Evolutionary conservation across 2,797 vertebrate species (phyloP), one percentile per base, ranked within the genome.

Genomic region (Basileuterus tristriatus): DNA sequence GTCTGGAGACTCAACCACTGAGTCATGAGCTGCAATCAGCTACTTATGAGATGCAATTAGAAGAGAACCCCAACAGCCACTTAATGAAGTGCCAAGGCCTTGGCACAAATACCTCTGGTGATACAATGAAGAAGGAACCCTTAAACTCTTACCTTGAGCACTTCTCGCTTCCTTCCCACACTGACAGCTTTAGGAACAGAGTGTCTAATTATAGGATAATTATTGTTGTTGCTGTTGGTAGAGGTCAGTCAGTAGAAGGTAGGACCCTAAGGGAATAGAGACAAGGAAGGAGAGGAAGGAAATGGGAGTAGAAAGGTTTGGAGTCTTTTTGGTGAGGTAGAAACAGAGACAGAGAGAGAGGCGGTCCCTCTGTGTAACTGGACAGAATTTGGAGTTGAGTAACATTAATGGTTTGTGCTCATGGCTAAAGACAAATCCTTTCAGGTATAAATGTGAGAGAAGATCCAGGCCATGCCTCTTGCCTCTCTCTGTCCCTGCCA

Each of bases 151-250:
- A 95, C 64, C 58, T 84, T 96, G 74, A 93, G 94, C 87, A 62
- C 37, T 56, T 27, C 87, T 93, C 24, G 17, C 59, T 90, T 92
- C 85, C 93, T 95, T 95, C 71, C 90, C 83, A 83, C 89, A 87
- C 50, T 5, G 83, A 87, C 91, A 82, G 49, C 86, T 89, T 94
- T 88, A 95, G 88, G 81, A 91, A 85, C 95, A 92, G 50, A 96
- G 83, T 90, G 65, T 83, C 93, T 96, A 96, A 96, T 97, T 96
- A 97, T 82, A 94, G 90, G 68, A 95, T 97, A 96, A 97, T 97
- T 94, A 92, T 52, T 97, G 91, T 96, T 97, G 93, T 96, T 96
- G 90, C 56, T 83, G 30, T 93, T 89, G 94, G 56, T 89, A 77
- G 94, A 96, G 95, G 96, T 96, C 95, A 94, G 91, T 72, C 84